Percentiles rank a stretch among this genome's conserved stretches.
Conservation (phyloP, 2,113 vertebrate species). For the Ibidorhyncha struthersii region DNA sequence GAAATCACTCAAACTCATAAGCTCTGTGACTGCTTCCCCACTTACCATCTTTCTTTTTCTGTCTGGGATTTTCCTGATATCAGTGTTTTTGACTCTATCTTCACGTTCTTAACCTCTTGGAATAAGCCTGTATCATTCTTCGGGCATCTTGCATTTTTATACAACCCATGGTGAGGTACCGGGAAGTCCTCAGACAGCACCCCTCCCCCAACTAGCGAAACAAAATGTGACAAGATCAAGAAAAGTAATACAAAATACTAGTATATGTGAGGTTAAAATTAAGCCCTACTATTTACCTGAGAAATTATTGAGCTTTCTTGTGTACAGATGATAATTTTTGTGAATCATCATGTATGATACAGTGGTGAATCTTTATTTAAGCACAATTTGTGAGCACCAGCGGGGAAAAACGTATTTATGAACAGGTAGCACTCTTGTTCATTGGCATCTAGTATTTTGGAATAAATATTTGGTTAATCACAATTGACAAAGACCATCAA, state of each 20-base stretch:
- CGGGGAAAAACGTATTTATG: background rate
- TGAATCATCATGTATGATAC: background rate
- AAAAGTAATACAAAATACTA: background rate
- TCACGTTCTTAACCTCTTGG: background rate
- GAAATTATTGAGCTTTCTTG: background rate
- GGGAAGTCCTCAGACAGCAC: background rate
- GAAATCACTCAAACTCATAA: background rate
- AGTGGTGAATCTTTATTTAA: background rate
- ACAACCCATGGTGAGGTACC: background rate
- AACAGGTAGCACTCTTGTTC: background rate
- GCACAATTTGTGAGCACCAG: background rate
- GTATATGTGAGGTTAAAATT: background rate
- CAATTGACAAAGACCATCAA: background rate
- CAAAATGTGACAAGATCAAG: background rate
- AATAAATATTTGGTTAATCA: background rate
- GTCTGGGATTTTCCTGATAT: background rate
- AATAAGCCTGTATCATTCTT: background rate
- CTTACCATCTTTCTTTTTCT: background rate
- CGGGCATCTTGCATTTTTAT: background rate
- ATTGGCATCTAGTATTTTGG: background rate
- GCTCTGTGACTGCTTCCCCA: background rate
- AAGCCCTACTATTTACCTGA: background rate
- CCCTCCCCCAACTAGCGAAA: background rate
- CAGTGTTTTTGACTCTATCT: background rate
- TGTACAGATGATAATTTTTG: background rate